These are phyloP conservation scores for Spodoptera frugiperda DNA, from an alignment of 1,140 invertebrate species.

Conservation along the genomic window DNA sequence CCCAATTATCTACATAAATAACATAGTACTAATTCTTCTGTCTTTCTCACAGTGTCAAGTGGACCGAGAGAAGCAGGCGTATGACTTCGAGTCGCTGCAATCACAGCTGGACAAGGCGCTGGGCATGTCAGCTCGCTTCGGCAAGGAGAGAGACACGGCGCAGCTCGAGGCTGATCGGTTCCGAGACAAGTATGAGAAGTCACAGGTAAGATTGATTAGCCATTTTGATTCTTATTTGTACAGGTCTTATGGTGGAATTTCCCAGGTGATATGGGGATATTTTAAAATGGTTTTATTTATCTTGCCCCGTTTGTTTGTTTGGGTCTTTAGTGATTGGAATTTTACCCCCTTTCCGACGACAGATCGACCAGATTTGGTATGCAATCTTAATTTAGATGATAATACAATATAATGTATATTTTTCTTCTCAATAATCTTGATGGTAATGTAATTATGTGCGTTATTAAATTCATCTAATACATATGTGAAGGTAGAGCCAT, in stretches of 20 bases:
- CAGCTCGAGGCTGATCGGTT: conserved; percentile 94
- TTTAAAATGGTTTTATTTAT: too few species aligned
- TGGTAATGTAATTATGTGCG: too few species aligned
- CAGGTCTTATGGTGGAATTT: not conserved
- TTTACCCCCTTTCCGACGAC: too few species aligned
- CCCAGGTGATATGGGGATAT: too few species aligned
- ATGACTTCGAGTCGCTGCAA: conserved; percentile 95
- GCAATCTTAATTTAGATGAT: too few species aligned
- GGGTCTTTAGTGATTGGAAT: too few species aligned
- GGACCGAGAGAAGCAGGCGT: conserved; percentile 95
- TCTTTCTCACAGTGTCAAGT: conserved; percentile 90
- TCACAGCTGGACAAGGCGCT: conserved; percentile 96
- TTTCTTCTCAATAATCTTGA: too few species aligned
- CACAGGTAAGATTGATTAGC: conserved; percentile 88
- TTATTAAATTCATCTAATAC: not conserved
- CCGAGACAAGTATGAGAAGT: conserved; percentile 95
- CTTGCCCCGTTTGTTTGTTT: too few species aligned
- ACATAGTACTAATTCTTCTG: not conserved
- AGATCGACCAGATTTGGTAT: too few species aligned
- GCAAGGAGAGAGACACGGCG: conserved; percentile 95
- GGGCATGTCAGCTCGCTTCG: conserved; percentile 93
- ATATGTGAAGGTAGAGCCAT: too few species aligned
- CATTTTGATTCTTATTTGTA: not conserved
- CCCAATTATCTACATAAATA: too few species aligned
- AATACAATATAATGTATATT: too few species aligned